Percentiles rank a stretch among this genome's conserved stretches.
Evolutionary conservation across 2,113 vertebrate species (phyloP).

Genomic region (Melanocharis versteri): DNA sequence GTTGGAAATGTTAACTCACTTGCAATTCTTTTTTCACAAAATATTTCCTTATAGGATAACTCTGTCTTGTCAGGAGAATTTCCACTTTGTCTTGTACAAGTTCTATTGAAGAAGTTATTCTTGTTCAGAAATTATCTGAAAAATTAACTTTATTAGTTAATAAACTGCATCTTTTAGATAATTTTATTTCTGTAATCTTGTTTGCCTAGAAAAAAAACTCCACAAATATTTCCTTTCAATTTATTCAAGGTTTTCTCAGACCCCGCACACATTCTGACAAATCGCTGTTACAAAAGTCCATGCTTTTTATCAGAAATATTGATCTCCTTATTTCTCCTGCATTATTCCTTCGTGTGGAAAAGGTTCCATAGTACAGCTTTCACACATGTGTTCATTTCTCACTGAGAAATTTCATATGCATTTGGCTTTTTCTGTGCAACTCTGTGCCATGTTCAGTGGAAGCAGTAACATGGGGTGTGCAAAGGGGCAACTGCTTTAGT

Average conservation of each 20-base stretch:
- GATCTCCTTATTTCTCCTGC: not conserved
- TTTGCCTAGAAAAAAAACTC: not conserved
- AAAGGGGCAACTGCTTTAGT: not conserved
- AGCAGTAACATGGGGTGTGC: accelerated
- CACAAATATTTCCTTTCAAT: not conserved
- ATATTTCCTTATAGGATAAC: not conserved
- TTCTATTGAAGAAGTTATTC: not conserved
- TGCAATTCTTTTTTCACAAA: not conserved
- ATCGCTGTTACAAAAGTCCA: not conserved
- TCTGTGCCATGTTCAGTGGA: too few species aligned
- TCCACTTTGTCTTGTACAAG: not conserved
- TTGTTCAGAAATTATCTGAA: not conserved
- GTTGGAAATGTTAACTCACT: not conserved
- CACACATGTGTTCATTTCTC: not conserved
- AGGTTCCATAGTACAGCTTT: not conserved
- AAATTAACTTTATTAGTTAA: not conserved
- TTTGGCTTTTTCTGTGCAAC: not conserved
- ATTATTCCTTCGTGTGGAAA: not conserved
- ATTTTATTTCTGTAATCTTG: not conserved
- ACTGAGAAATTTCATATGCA: not conserved
- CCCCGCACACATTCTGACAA: not conserved
- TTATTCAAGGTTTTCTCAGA: not conserved
- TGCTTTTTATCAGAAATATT: not conserved
- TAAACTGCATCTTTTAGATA: not conserved
- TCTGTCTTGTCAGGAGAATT: not conserved